Conservation (phyloP, 2,888 invertebrate genomes). For the Galerucella calmariensis region DNA sequence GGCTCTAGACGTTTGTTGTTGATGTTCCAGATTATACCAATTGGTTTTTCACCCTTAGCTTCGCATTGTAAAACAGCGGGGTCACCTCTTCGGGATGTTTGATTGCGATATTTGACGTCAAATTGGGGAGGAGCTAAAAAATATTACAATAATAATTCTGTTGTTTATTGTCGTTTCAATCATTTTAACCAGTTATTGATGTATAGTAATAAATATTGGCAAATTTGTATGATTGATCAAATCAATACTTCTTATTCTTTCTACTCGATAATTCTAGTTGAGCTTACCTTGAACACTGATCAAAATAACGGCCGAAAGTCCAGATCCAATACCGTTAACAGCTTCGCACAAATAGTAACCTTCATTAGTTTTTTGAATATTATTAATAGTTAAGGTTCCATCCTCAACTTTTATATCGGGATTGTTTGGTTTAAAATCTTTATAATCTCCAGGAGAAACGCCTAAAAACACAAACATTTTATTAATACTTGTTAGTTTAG, state of each 20-base stretch:
- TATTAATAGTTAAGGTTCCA: slow-evolving; percentile 89
- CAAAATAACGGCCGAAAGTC: slow-evolving; percentile 91
- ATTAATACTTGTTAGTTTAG: too few relatives aligned
- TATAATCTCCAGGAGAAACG: slow-evolving; percentile 91
- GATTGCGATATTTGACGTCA: slow-evolving; percentile 90
- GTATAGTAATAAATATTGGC: too few relatives aligned
- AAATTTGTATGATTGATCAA: too few relatives aligned
- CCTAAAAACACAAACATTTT: slow-evolving; percentile 67
- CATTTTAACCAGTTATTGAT: too few relatives aligned
- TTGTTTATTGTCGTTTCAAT: too few relatives aligned
- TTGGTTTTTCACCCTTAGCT: slow-evolving; percentile 94
- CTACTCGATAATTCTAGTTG: not conserved
- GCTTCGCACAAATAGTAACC: slow-evolving; percentile 97
- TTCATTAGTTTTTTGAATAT: slow-evolving; percentile 93
- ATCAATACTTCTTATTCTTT: too few relatives aligned
- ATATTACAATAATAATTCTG: too few relatives aligned
- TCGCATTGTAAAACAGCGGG: slow-evolving; percentile 92
- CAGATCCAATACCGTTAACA: slow-evolving; percentile 94
- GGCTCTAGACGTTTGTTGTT: slow-evolving; percentile 92
- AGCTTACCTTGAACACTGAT: slow-evolving; percentile 89
- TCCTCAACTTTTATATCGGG: slow-evolving; percentile 94
- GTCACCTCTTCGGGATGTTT: slow-evolving; percentile 90
- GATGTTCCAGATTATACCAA: slow-evolving; percentile 95
- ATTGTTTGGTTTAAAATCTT: slow-evolving; percentile 90
- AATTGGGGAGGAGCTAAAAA: slow-evolving; percentile 89